Evolutionary conservation across 2,113 vertebrate genomes (phyloP).

Genomic region (Propithecus coquereli): DNA sequence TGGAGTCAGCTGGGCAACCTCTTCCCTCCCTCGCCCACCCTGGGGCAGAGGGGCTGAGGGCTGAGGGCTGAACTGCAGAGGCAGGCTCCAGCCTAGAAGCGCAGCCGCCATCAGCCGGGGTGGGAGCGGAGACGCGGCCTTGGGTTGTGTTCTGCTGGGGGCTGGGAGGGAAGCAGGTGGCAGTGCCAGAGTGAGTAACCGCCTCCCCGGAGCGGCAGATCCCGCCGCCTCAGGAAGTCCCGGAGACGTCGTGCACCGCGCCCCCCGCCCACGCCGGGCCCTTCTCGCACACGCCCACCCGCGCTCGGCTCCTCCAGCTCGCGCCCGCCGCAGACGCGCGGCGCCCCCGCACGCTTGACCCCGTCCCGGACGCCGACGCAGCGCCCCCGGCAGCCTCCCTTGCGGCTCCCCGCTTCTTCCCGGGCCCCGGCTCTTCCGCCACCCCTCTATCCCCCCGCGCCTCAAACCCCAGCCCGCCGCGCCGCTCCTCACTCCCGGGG

Average conservation of each 20-base stretch:
- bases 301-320: not conserved
- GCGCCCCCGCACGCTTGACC: not conserved
- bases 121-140: constrained; percentile 22
- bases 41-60: not conserved
- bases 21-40: not conserved
- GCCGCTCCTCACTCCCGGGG: too few relatives aligned
- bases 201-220: not conserved
- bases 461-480: not conserved
- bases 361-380: too few relatives aligned
- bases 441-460: not conserved
- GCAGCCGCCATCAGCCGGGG: not conserved
- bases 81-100: not conserved
- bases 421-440: not conserved
- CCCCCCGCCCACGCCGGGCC: not conserved
- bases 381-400: not conserved
- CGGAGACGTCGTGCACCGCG: not conserved
- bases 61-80: not conserved
- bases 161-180: constrained; percentile 59
- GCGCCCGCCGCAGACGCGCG: not conserved
- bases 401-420: not conserved
- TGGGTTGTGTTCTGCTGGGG: not conserved
- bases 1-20: not conserved
- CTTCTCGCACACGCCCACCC: not conserved
- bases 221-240: constrained; percentile 27
- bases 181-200: constrained; percentile 53